These are phyloP conservation scores for Acrocephalus kingi DNA, from an alignment of 2,113 vertebrate genomes.

Conservation along the genomic window DNA sequence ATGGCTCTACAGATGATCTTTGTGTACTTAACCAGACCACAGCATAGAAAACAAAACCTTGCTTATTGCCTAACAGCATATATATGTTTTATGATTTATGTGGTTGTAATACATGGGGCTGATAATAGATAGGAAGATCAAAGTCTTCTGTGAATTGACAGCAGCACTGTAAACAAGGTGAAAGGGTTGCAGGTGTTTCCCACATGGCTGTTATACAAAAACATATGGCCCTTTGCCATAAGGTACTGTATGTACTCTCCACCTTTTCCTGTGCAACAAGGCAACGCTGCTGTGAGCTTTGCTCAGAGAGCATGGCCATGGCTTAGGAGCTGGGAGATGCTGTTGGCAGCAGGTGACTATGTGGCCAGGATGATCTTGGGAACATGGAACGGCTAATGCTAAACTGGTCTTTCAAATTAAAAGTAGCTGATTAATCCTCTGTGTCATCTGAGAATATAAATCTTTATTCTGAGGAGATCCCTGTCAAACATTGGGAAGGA, in stretches of 20 bases:
- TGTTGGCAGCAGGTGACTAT: background rate
- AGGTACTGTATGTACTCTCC: background rate
- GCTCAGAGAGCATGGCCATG: accelerated
- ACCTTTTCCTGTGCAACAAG: background rate
- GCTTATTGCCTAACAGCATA: background rate
- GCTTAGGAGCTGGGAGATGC: background rate
- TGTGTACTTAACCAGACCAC: slow-evolving; percentile 6
- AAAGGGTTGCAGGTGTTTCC: slow-evolving; percentile 62
- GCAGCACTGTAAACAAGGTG: slow-evolving; percentile 39
- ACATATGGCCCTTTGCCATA: background rate
- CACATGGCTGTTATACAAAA: background rate
- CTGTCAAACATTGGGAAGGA: background rate
- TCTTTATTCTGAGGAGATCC: accelerated
- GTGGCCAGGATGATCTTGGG: background rate
- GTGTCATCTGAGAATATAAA: background rate
- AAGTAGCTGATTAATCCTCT: background rate
- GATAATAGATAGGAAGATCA: slow-evolving; percentile 62
- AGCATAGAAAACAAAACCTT: slow-evolving; percentile 33
- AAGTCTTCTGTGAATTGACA: slow-evolving; percentile 50
- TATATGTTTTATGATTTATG: slow-evolving; percentile 37
- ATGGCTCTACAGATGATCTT: slow-evolving; percentile 37
- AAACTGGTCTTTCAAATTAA: background rate
- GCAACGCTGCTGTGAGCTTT: background rate
- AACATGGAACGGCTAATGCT: background rate
- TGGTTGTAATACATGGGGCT: slow-evolving; percentile 10